These are phyloP conservation scores for Notamacropus eugenii DNA, from an alignment of 2,797 vertebrate species.

Conservation along the genomic window DNA sequence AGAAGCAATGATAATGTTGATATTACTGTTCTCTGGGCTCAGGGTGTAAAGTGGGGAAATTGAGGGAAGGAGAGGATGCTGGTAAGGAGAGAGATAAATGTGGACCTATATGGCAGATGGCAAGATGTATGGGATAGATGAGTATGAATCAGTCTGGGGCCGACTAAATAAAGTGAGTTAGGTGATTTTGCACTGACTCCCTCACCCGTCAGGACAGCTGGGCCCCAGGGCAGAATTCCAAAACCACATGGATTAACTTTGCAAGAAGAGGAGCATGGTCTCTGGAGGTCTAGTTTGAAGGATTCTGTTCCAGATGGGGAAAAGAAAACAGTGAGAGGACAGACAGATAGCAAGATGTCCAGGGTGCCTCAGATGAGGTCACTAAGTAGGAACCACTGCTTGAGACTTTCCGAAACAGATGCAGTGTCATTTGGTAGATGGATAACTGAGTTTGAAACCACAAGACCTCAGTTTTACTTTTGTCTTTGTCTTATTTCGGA, in stretches of 20 bases:
- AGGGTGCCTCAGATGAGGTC: background rate
- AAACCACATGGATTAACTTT: background rate
- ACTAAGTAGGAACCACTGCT: background rate
- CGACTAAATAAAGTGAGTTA: background rate
- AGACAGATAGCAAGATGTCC: background rate
- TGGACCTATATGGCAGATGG: background rate
- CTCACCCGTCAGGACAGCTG: background rate
- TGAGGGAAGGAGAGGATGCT: background rate
- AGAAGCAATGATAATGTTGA: background rate
- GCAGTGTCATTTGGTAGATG: background rate
- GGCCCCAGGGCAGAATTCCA: background rate
- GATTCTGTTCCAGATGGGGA: background rate
- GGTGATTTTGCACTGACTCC: background rate
- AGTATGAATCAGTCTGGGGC: background rate
- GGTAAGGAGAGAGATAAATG: background rate
- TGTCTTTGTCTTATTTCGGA: background rate
- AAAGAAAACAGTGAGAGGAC: background rate
- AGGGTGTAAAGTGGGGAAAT: background rate
- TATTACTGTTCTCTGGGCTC: background rate
- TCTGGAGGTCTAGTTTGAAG: background rate
- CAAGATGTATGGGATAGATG: background rate
- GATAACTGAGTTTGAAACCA: background rate
- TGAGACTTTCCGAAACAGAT: background rate
- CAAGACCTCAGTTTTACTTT: background rate
- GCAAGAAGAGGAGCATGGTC: background rate